Percentiles rank a stretch among this genome's conserved stretches.
Conservation (phyloP, 1,140 invertebrate genomes). For the Papilio dardanus region DNA sequence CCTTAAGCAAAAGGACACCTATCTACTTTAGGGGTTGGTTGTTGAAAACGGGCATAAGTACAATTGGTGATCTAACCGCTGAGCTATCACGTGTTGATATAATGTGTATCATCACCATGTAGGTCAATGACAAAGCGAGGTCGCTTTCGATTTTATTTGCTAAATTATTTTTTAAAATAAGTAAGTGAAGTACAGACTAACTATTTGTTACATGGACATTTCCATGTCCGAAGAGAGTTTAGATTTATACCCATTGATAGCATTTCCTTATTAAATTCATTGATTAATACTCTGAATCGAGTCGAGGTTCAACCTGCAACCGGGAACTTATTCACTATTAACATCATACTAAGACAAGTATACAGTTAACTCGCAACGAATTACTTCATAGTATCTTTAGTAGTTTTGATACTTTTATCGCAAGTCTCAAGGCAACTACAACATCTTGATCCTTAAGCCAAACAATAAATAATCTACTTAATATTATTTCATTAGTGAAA, state of each 20-base stretch:
- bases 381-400: too few species aligned
- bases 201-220: background rate
- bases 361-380: background rate
- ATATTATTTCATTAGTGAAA: conserved; percentile 21
- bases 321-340: background rate
- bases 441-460: conserved; percentile 22
- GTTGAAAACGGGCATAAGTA: too few species aligned
- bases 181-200: background rate
- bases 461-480: conserved; percentile 13
- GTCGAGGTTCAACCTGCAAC: background rate
- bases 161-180: background rate
- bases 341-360: background rate
- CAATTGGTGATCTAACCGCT: background rate
- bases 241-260: background rate
- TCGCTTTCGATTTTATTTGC: conserved; percentile 10
- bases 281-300: background rate
- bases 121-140: conserved; percentile 8
- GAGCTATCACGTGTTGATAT: background rate
- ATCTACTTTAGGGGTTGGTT: too few species aligned
- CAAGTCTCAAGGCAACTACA: background rate
- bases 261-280: background rate
- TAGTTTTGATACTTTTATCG: background rate
- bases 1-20: too few species aligned
- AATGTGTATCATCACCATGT: background rate
- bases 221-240: background rate